Evolutionary conservation across 1,140 invertebrate species (phyloP).

Genomic region (Drosophila leontia): DNA sequence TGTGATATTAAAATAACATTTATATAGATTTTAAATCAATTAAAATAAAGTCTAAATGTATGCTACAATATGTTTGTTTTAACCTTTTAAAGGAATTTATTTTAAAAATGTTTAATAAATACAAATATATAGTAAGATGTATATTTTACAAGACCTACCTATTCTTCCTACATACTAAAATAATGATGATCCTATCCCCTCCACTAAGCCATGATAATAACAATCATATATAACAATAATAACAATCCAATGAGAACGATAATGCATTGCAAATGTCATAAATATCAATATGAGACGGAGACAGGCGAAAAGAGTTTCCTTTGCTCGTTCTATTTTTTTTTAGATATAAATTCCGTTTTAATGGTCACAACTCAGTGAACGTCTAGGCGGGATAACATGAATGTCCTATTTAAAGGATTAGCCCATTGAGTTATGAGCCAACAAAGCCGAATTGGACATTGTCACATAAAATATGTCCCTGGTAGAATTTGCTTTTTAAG

Average conservation of each 20-base stretch:
- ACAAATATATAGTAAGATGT: background rate
- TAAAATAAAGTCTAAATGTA: background rate
- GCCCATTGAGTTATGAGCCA: slow-evolving; percentile 76
- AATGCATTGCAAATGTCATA: slow-evolving; percentile 80
- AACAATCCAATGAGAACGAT: slow-evolving; percentile 74
- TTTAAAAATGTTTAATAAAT: background rate
- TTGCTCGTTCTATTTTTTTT: slow-evolving; percentile 2
- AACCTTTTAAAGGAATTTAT: background rate
- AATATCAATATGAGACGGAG: slow-evolving; percentile 79
- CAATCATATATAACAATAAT: slow-evolving; percentile 45
- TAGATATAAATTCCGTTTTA: slow-evolving; percentile 82
- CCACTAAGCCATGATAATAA: slow-evolving; percentile 5
- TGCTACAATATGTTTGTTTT: no score
- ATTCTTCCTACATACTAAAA: background rate
- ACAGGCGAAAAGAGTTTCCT: slow-evolving; percentile 43
- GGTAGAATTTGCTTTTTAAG: slow-evolving; percentile 81
- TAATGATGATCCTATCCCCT: background rate
- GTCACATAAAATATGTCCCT: slow-evolving; percentile 71
- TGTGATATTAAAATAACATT: background rate
- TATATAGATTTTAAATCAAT: background rate
- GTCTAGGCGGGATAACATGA: slow-evolving; percentile 74
- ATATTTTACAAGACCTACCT: background rate
- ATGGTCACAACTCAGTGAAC: slow-evolving; percentile 63
- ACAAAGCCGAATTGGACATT: slow-evolving; percentile 43
- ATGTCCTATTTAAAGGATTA: slow-evolving; percentile 84